Evolutionary conservation across 1,140 invertebrate genomes (phyloP).

Genomic region (Ceratoteleas bidentatus): DNA sequence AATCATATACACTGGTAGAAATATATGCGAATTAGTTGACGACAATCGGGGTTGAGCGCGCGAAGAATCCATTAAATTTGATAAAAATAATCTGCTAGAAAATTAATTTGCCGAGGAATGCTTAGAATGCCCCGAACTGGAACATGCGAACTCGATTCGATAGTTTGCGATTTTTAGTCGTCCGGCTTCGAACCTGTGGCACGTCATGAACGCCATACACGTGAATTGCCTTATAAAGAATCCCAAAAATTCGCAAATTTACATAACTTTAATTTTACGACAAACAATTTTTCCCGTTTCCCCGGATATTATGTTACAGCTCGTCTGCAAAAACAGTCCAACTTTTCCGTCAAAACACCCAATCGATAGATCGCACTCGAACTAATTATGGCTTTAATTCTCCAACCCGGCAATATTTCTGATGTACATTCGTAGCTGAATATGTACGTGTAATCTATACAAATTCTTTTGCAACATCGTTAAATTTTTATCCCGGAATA

Average conservation of each 20-base stretch:
- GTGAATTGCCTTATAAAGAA: slow-evolving; percentile 60
- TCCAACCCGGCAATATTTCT: too few relatives aligned
- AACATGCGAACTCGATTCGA: slow-evolving; percentile 63
- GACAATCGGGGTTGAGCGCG: too few relatives aligned
- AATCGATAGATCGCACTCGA: slow-evolving; percentile 3
- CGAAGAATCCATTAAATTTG: slow-evolving; percentile 44
- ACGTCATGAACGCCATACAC: slow-evolving; percentile 60
- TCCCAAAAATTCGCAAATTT: slow-evolving; percentile 60
- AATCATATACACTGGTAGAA: too few relatives aligned
- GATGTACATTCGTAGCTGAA: too few relatives aligned
- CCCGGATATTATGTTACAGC: slow-evolving; percentile 33
- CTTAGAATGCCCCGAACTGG: slow-evolving; percentile 53
- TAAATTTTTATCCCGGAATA: too few relatives aligned
- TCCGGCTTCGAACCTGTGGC: slow-evolving; percentile 54
- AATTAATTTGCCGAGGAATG: slow-evolving; percentile 64
- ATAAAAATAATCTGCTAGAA: slow-evolving; percentile 61
- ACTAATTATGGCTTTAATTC: slow-evolving; percentile 15
- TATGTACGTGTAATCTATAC: slow-evolving; percentile 45
- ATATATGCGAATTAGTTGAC: too few relatives aligned
- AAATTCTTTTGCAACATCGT: slow-evolving; percentile 32
- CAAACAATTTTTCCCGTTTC: slow-evolving; percentile 50
- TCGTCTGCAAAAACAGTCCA: too few relatives aligned
- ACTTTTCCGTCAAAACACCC: slow-evolving; percentile 3
- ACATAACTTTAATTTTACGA: slow-evolving; percentile 61
- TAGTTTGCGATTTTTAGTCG: slow-evolving; percentile 63